These are phyloP conservation scores for Crotalus helleri DNA, from an alignment of 2,113 vertebrate species.

Conservation along the genomic window DNA sequence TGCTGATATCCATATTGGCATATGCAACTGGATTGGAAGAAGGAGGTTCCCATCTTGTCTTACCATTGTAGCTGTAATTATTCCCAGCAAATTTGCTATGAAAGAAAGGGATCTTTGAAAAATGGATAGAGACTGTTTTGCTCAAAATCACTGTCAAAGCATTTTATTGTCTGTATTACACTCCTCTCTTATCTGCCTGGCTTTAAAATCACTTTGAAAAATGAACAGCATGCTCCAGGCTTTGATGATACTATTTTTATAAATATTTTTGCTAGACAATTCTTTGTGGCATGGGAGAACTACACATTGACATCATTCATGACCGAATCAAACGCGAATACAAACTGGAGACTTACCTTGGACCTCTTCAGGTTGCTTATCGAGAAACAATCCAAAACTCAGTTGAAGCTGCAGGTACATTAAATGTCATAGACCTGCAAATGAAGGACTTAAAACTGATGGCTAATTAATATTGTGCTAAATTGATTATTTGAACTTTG, in stretches of 20 bases:
- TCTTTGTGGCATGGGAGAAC: constrained; percentile 97
- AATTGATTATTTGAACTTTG: background rate
- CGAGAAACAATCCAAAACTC: constrained; percentile 84
- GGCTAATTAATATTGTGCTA: background rate
- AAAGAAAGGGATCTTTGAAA: background rate
- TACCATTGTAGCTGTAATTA: background rate
- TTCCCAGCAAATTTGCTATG: background rate
- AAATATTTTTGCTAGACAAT: constrained; percentile 74
- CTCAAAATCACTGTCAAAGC: background rate
- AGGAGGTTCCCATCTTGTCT: background rate
- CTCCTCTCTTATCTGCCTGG: background rate
- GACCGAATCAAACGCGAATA: constrained; percentile 93
- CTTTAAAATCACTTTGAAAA: background rate
- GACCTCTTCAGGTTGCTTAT: constrained; percentile 93
- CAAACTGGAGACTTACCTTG: constrained; percentile 87
- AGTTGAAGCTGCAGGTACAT: constrained; percentile 75
- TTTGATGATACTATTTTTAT: background rate
- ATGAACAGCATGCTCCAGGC: background rate
- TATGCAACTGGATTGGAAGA: background rate
- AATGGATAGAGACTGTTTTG: background rate
- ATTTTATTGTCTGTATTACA: background rate
- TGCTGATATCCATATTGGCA: background rate
- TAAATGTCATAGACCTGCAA: background rate
- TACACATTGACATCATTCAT: constrained; percentile 96
- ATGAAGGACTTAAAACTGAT: background rate